These are phyloP conservation scores for human DNA, from an alignment of 2,113 vertebrate genomes.

Conservation along the genomic window DNA sequence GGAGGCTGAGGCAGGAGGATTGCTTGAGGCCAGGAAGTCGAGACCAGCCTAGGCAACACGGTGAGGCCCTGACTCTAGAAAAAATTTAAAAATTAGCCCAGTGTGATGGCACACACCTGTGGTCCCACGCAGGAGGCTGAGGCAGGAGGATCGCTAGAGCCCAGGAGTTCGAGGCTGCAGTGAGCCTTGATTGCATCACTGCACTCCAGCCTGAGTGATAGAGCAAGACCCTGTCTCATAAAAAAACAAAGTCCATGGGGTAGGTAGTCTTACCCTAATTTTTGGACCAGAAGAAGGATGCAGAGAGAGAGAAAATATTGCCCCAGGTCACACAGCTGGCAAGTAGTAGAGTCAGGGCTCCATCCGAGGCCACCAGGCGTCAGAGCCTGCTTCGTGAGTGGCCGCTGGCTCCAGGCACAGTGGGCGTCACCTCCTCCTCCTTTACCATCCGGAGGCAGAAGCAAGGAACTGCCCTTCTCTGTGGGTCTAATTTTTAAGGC, in stretches of 20 bases:
- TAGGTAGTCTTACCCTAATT: background rate
- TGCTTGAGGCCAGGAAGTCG: background rate
- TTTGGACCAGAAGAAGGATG: background rate
- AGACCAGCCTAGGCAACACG: background rate
- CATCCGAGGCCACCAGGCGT: too few species aligned
- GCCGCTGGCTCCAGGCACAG: background rate
- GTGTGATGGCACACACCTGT: too few species aligned
- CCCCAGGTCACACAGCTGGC: background rate
- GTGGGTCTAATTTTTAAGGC: background rate
- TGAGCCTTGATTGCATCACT: too few species aligned
- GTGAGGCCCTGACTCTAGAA: too few species aligned
- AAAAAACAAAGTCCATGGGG: too few species aligned
- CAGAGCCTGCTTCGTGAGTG: background rate
- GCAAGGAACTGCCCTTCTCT: background rate
- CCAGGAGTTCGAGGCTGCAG: too few species aligned
- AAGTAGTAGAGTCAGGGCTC: background rate
- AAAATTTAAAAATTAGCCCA: too few species aligned
- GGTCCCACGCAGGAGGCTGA: too few species aligned
- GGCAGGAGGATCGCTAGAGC: too few species aligned
- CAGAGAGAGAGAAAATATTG: background rate
- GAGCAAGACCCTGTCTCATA: too few species aligned
- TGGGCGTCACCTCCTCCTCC: accelerated
- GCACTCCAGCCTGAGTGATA: too few species aligned
- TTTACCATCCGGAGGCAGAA: background rate
- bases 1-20: background rate